phyloP scores from a whole-genome alignment of 2,888 invertebrate species.

The Trichacis sp. region DNA sequence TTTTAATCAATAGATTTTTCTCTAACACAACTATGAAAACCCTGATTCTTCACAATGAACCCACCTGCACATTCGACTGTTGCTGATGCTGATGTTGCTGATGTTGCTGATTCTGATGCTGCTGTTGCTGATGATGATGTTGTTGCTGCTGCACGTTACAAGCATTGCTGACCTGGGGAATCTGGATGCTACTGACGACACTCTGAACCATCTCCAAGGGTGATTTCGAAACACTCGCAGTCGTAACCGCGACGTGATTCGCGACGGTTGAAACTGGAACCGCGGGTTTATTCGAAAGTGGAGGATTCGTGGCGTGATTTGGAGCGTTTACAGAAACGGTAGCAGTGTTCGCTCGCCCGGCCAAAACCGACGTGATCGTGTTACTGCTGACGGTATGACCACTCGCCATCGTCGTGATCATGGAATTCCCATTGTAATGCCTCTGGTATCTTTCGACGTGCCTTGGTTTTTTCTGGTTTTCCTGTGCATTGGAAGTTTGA shows the following conservation, averaged over 20 bases:
- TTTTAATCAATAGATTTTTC: no score
- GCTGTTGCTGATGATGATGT: constrained; percentile 52
- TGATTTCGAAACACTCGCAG: constrained; percentile 71
- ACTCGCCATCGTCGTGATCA: constrained; percentile 77
- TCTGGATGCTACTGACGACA: constrained; percentile 79
- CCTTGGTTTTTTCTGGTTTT: constrained; percentile 61
- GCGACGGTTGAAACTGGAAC: constrained; percentile 33
- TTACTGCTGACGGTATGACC: constrained; percentile 83
- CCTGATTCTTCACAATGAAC: not conserved
- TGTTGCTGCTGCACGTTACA: constrained; percentile 54
- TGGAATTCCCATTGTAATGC: constrained; percentile 62
- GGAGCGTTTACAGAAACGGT: constrained; percentile 81
- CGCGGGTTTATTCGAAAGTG: no score
- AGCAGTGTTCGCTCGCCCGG: constrained; percentile 81
- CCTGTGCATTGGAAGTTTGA: constrained; percentile 39
- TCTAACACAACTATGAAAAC: not conserved
- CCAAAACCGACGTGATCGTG: constrained; percentile 84
- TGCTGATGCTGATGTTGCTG: constrained; percentile 54
- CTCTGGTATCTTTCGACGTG: constrained; percentile 63
- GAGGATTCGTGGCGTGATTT: constrained; percentile 67
- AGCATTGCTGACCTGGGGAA: constrained; percentile 67
- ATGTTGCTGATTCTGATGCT: constrained; percentile 61
- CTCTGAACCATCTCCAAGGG: constrained; percentile 84
- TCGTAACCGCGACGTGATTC: constrained; percentile 55
- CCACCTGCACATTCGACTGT: constrained; percentile 44